Conservation (phyloP, 2,888 invertebrate genomes). For the Diploptera punctata region DNA sequence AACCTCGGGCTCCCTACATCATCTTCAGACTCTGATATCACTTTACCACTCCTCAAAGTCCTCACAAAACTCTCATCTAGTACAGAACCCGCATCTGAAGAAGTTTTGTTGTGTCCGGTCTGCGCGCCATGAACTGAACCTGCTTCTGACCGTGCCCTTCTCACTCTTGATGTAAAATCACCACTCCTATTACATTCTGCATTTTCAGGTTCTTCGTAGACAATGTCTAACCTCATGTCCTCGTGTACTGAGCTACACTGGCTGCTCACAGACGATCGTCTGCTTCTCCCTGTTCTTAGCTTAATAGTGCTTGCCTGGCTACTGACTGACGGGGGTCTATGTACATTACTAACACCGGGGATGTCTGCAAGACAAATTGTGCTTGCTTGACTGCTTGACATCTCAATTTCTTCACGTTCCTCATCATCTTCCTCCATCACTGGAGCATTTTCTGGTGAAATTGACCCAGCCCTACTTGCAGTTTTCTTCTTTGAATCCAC, state of each 20-base stretch:
- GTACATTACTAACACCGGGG: not conserved
- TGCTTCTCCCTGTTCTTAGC: not conserved
- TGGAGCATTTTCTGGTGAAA: not conserved
- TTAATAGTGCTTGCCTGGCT: slow-evolving; percentile 10
- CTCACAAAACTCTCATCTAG: no score
- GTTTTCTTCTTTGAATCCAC: not conserved
- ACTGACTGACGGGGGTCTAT: not conserved
- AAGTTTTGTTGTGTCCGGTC: no score
- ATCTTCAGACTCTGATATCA: no score
- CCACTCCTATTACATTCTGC: not conserved
- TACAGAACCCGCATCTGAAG: no score
- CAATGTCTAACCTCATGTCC: not conserved
- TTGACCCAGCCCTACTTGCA: not conserved
- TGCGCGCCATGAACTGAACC: no score
- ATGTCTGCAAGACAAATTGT: not conserved
- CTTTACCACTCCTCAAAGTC: no score
- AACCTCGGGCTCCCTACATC: not conserved
- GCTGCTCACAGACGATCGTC: not conserved
- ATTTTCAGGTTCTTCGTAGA: not conserved
- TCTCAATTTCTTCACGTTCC: not conserved
- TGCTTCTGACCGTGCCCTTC: not conserved
- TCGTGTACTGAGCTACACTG: not conserved
- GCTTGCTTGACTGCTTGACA: not conserved
- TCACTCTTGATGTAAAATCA: no score
- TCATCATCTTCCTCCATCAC: not conserved